These are phyloP conservation scores for Brachypodius melanocephalos DNA, from an alignment of 2,113 vertebrate genomes.

Conservation along the genomic window DNA sequence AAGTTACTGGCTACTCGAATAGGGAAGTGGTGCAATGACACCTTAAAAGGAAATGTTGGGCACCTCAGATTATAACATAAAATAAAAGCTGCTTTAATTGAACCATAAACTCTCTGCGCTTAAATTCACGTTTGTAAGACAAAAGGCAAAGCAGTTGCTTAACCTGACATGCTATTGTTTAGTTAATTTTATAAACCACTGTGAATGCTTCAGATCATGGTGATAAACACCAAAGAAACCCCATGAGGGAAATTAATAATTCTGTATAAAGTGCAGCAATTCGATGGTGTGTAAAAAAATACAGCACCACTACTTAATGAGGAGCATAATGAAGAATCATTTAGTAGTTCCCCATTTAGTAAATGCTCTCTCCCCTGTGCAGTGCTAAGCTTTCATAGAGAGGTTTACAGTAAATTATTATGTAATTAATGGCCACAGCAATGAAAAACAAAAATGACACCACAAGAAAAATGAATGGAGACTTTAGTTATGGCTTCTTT, in stretches of 20 bases:
- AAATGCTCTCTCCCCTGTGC: neutral
- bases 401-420: neutral
- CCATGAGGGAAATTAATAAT: neutral
- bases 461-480: neutral
- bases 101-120: neutral
- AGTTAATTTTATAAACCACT: neutral
- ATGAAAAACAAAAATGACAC: neutral
- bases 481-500: neutral
- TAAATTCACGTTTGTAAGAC: neutral
- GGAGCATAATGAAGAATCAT: slow-evolving; percentile 10
- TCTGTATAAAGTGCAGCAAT: neutral
- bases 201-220: neutral
- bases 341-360: neutral
- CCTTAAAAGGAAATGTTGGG: neutral
- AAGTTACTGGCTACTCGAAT: neutral
- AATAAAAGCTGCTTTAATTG: neutral
- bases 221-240: neutral
- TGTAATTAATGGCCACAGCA: neutral
- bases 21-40: neutral
- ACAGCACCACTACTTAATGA: neutral
- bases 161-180: neutral
- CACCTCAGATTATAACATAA: neutral
- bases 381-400: neutral
- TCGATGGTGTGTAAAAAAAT: neutral
- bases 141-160: neutral